Conservation (phyloP, 2,113 vertebrate genomes). For the Neolamprologus sp. region DNA sequence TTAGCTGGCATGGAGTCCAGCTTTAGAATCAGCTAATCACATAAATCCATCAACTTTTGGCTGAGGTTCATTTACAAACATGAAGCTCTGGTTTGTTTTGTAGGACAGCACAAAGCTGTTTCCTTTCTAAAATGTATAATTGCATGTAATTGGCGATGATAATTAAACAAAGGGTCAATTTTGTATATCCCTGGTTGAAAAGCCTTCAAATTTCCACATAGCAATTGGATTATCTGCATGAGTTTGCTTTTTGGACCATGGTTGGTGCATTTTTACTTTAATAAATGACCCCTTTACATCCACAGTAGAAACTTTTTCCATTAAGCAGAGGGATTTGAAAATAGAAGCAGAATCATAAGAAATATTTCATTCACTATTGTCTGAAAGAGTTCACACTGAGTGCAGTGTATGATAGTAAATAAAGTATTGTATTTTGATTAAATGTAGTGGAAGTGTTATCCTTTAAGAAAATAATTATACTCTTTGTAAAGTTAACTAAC, state of each 20-base stretch:
- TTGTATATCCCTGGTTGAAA: not conserved
- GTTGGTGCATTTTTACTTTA: not conserved
- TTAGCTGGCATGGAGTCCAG: not conserved
- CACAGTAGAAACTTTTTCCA: not conserved
- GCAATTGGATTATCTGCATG: not conserved
- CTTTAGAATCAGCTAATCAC: not conserved
- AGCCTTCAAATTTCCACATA: not conserved
- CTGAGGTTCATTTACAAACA: not conserved
- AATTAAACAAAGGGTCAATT: not conserved
- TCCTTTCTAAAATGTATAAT: not conserved
- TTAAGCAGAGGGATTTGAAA: not conserved
- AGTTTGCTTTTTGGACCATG: not conserved
- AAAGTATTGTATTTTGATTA: not conserved
- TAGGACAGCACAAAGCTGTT: not conserved
- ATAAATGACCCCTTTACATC: not conserved
- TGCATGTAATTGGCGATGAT: not conserved
- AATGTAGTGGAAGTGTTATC: not conserved
- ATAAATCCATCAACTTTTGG: not conserved
- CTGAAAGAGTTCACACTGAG: not conserved
- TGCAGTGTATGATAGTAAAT: not conserved
- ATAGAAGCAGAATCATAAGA: not conserved
- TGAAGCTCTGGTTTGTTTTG: not conserved
- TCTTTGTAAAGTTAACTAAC: not conserved
- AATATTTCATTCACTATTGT: not conserved
- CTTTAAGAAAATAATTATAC: not conserved